Evolutionary conservation across 2,797 vertebrate species (phyloP), one percentile per base, ranked within the genome.

Genomic region (Psittacula echo): DNA sequence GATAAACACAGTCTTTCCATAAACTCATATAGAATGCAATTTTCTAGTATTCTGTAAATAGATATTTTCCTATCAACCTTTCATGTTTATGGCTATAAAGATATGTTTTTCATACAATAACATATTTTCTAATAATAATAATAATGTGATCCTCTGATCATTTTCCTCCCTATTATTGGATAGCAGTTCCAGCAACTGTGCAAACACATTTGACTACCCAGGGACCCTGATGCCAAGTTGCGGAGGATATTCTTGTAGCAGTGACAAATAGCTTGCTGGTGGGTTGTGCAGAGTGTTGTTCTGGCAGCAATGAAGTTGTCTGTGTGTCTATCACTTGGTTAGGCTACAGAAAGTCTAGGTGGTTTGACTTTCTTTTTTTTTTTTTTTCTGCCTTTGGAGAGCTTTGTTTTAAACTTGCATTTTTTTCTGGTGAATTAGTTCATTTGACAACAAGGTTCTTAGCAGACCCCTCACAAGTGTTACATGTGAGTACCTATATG

Each of bases 251-350:
- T 98, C 97, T 97, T 97, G 97, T 97, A 97, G 94, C 97, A 94
- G 96, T 98, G 97, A 98, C 97, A 98, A 98, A 97, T 97, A 97
- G 95, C 95, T 97, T 96, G 94, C 96, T 97, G 94, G 97, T 98
- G 97, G 96, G 96, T 91, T 97, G 97, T 96, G 95, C 90, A 92
- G 93, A 96, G 97, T 97, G 97, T 97, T 97, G 95, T 97, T 98
- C 97, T 97, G 96, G 97, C 98, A 98, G 96, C 97, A 95, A 47
- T 85, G 53, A 97, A 98, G 94, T 97, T 98, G 97, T 98, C 97
- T 98, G 93, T 94, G 96, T 98, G 98, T 98, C 97, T 98, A 96
- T 98, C 98, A 98, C 97, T 96, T 97, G 96, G 94, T 97, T 93
- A 97, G 95, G 92, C 96, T 97, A 96, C 93, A 95, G 95, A 97